Conservation (phyloP, 2,113 vertebrate species). For the Tricholaema leucomelas region DNA sequence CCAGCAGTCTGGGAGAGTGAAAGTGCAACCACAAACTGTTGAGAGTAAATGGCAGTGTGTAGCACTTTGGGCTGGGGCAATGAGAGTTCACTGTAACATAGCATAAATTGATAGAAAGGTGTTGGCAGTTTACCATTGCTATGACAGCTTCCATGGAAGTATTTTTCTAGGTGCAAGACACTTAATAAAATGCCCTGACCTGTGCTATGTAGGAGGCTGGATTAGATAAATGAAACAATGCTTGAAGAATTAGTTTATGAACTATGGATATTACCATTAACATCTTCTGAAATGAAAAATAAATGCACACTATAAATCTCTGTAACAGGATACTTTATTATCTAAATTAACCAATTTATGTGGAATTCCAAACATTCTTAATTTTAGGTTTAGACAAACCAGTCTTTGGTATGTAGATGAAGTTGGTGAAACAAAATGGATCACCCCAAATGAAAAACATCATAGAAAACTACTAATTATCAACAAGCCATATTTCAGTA, state of each 20-base stretch:
- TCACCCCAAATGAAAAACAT: neutral
- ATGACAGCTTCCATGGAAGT: conserved; percentile 7
- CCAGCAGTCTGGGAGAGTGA: conserved; percentile 1
- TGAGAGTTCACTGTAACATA: conserved; percentile 10
- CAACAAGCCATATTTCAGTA: neutral
- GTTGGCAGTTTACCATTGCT: conserved; percentile 28
- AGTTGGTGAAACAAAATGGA: neutral
- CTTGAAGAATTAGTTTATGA: conserved; percentile 22
- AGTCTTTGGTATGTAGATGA: neutral
- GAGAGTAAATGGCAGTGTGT: conserved; percentile 1
- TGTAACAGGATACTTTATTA: neutral
- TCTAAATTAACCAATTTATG: neutral
- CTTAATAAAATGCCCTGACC: conserved; percentile 45
- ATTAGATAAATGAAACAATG: neutral
- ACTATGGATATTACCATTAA: neutral
- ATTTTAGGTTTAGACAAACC: neutral
- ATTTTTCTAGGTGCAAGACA: conserved; percentile 6
- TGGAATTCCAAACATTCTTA: neutral
- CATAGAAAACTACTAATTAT: neutral
- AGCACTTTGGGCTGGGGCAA: conserved; percentile 11
- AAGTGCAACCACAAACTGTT: neutral
- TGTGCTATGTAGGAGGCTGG: neutral
- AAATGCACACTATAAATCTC: neutral
- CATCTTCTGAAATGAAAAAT: neutral
- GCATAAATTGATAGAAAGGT: conserved; percentile 34